Conservation (phyloP, 2,113 vertebrate species). For the Rhegmatorhina hoffmannsi region DNA sequence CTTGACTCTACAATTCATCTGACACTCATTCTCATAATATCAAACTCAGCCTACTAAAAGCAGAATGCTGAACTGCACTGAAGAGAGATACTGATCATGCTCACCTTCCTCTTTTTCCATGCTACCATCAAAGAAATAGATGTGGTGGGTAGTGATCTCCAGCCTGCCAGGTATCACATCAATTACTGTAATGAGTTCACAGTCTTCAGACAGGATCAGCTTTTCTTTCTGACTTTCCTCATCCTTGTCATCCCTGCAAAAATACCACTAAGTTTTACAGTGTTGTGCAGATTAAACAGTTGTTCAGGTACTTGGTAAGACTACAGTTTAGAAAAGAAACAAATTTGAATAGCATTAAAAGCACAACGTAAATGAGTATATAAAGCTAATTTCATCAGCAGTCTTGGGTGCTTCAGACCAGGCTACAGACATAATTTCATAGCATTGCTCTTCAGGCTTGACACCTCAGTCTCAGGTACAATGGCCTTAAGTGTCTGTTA, state of each 20-base stretch:
- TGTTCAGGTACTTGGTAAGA: not conserved
- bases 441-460: not conserved
- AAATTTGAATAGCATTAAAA: not conserved
- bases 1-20: not conserved
- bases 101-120: slow-evolving; percentile 94
- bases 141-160: slow-evolving; percentile 94
- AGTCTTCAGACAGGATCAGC: slow-evolving; percentile 89
- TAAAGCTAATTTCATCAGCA: not conserved
- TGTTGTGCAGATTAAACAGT: not conserved
- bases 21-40: not conserved
- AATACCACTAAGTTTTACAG: not conserved
- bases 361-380: not conserved
- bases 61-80: not conserved
- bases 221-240: slow-evolving; percentile 94
- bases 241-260: slow-evolving; percentile 85
- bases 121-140: slow-evolving; percentile 94
- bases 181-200: slow-evolving; percentile 92
- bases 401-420: not conserved
- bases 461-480: not conserved
- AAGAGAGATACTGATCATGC: not conserved
- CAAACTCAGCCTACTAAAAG: not conserved
- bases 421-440: not conserved
- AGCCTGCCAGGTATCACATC: slow-evolving; percentile 91
- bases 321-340: not conserved
- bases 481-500: not conserved